phyloP scores from a whole-genome alignment of 2,797 vertebrate genomes.

The Hybognathus amarus region DNA sequence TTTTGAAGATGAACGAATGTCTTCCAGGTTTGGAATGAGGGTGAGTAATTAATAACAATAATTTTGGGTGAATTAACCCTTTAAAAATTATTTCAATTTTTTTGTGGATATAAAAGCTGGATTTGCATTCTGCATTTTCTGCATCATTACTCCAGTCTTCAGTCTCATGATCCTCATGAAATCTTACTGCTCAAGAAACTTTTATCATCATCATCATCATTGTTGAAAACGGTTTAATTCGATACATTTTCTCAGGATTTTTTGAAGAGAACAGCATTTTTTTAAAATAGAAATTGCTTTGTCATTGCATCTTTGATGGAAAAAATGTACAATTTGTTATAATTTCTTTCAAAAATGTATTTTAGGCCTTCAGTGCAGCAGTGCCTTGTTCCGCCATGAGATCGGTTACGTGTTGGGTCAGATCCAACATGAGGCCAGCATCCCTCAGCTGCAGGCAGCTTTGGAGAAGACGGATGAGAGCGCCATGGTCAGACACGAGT shows the following conservation, averaged over 20 bases:
- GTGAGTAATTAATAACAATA: too few relatives aligned
- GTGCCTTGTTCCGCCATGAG: slow-evolving; percentile 93
- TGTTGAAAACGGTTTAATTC: not conserved
- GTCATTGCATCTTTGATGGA: not conserved
- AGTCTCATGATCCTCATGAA: not conserved
- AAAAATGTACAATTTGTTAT: fast-evolving
- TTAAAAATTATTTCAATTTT: too few relatives aligned
- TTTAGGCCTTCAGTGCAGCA: slow-evolving; percentile 83
- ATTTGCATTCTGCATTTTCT: not conserved
- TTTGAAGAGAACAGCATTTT: not conserved
- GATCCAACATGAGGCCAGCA: slow-evolving; percentile 86
- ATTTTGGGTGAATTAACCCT: too few relatives aligned
- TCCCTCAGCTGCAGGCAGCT: slow-evolving; percentile 79
- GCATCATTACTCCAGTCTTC: not conserved
- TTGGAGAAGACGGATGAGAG: slow-evolving; percentile 78
- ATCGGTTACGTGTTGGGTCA: slow-evolving; percentile 94
- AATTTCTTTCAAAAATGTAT: not conserved
- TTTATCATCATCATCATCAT: not conserved
- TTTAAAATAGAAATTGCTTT: not conserved
- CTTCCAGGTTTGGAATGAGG: too few relatives aligned
- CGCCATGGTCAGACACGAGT: slow-evolving; percentile 96
- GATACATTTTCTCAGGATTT: not conserved
- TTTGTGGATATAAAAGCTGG: too few relatives aligned
- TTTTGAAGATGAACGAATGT: too few relatives aligned
- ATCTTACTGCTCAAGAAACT: not conserved